Percentiles rank a stretch among this genome's conserved stretches.
phyloP scores from a whole-genome alignment of 2,113 vertebrate species.

The Chaenogobius annularis region DNA sequence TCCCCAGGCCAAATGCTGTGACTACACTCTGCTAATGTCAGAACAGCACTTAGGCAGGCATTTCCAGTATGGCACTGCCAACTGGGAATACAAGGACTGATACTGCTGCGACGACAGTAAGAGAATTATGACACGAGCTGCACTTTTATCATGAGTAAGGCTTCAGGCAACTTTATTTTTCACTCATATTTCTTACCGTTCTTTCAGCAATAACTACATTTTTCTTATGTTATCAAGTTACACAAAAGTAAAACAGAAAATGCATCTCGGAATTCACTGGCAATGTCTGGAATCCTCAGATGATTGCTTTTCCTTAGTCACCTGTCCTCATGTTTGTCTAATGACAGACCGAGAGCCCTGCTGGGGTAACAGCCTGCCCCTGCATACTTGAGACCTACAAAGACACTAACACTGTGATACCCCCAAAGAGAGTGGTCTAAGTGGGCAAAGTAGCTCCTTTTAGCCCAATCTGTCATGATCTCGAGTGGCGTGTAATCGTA shows the following conservation, averaged over 20 bases:
- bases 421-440: conserved; percentile 58
- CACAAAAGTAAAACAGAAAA: conserved; percentile 15
- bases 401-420: conserved; percentile 36
- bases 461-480: conserved; percentile 63
- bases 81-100: conserved; percentile 60
- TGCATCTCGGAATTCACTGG: conserved; percentile 9
- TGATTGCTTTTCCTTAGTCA: conserved; percentile 39
- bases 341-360: conserved; percentile 40
- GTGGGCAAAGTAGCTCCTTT: conserved; percentile 60
- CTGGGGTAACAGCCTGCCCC: conserved; percentile 18
- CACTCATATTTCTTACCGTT: not conserved
- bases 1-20: conserved; percentile 76
- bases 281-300: conserved; percentile 38
- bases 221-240: conserved; percentile 15
- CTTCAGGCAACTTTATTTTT: conserved; percentile 11
- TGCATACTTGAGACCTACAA: conserved; percentile 4
- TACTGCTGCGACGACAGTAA: conserved; percentile 27
- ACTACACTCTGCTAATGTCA: conserved; percentile 75
- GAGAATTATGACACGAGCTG: conserved; percentile 24
- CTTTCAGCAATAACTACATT: not conserved
- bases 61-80: conserved; percentile 67
- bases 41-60: conserved; percentile 76
- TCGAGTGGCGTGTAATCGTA: conserved; percentile 49
- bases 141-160: conserved; percentile 7
- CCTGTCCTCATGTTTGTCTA: conserved; percentile 59